Base-by-base conservation (phyloP, 92 coral and sea anemone species). In the Zoanthus sociatus region DNA sequence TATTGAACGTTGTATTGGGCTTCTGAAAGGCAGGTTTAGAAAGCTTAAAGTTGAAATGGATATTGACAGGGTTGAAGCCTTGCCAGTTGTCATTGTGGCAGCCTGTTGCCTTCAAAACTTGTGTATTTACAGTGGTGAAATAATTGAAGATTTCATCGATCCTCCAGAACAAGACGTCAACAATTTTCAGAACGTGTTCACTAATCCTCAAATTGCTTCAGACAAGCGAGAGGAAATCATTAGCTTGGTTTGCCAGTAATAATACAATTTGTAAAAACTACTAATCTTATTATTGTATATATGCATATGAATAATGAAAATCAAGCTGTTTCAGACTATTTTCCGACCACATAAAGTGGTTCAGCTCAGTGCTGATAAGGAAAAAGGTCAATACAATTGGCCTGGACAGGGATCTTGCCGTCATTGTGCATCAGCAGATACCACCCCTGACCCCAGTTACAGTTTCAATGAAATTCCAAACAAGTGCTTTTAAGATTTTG, bases 31-130 rank as follows among this genome's bases (percentile, higher is more conserved):
- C 33, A 85, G 91, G 76, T 91, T 91, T 54, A 88, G 94, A 76
- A 91, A 91, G 75, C 77, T 91, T 54, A 91, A 88, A 88, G 94
- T 91, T 58, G 82, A 88, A 78, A 88, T 84, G 89, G 94, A 91
- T 83, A 54, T 88, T 91, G 94, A 77, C 93, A 91, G 83, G 76
- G 83, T 69, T 51, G 73, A 87, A 75, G 81, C 12, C 63, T 78
- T 87, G 75, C 90, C 90, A 68, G 74, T 69, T 47, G 66, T 87
- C 64, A 82, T 87, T 69, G 75, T 71, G 64, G 90, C 90, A 87
- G 90, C 90, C 73, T 87, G 90, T 75, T 77, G 84, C 60, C 90
- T 78, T 83, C 86, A 87, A 79, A 87, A 87, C 83, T 46, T 78
- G 61, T 88, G 90, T 77, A 88, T 88, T 88, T 88, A 79, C 53